Base-by-base conservation (phyloP, 2,888 invertebrate species). In the Meteorus colon region DNA sequence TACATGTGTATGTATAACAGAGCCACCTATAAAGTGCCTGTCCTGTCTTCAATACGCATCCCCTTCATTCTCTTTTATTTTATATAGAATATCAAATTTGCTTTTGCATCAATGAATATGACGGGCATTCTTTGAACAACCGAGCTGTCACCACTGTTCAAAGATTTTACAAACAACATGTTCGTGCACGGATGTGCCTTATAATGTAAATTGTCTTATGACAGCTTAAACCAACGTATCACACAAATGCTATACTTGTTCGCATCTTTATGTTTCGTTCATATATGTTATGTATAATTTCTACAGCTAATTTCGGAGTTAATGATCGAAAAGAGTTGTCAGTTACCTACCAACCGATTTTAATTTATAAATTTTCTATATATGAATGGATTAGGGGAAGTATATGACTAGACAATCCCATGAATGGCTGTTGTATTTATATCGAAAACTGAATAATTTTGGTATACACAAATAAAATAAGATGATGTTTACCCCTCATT, bases 61-160 rank as follows among this genome's bases (percentile, higher is more conserved):
- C 19, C 8, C 37, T 2, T 27, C 1, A 34, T 60, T 59, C 48
- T 48, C 41, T 24, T 55, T 45, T 71, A 29, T 24, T 41, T 3
- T 37, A 55, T 31, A 1, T 14, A 66, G n/a, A 27, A 31, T 29
- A 62, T 4, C 0, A 48, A 62, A 55, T 65, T 73, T 65, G 65
- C 65, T 73, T 65, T 65, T 73, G 65, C 34, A 65, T 51, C 65
- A 65, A 34, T n/a, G 34, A 51, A 65, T 51, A 65, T 51, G 55
- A 12, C 63, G 19, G 48, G 63, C 63, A 63, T 45, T 31, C 19
- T 45, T n/a, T 14, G 29, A 62, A 72, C 63, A 45, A 72, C 62
- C 48, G 48, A 62, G 62, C 71, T 60, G 27, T 62, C 60, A 41
- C 45, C 71, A 70, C 34, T 16, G n/a, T 72, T 16, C 48, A 31